Conservation (phyloP, 2,113 vertebrate genomes). For the Podarcis cretensis region DNA sequence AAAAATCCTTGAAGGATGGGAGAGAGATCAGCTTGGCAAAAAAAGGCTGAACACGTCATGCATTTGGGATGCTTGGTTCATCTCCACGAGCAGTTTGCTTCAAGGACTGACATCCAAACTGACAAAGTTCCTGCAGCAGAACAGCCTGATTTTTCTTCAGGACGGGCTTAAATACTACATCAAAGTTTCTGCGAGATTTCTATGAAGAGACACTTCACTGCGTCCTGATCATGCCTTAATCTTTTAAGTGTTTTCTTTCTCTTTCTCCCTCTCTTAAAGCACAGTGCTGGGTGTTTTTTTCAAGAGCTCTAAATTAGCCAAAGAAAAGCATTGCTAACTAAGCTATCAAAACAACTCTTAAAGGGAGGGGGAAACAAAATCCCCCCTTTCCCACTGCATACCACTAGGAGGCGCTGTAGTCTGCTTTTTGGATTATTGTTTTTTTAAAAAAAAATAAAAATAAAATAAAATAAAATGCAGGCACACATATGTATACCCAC, state of each 20-base stretch:
- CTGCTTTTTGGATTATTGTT: slow-evolving; percentile 72
- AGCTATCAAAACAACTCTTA: slow-evolving; percentile 9
- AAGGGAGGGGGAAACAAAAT: neutral
- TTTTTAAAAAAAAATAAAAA: slow-evolving; percentile 44
- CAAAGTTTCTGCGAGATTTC: slow-evolving; percentile 37
- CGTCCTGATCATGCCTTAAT: slow-evolving; percentile 38
- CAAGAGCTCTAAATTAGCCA: slow-evolving; percentile 44
- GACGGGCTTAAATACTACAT: neutral
- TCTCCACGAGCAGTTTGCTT: neutral
- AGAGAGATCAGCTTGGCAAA: accelerated
- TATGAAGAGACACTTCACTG: neutral
- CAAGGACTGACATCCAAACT: neutral
- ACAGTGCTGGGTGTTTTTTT: neutral
- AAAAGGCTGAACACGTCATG: neutral
- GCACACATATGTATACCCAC: neutral
- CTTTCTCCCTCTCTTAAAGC: slow-evolving; percentile 13
- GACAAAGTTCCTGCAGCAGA: neutral
- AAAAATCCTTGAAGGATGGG: accelerated
- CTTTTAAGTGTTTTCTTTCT: slow-evolving; percentile 11
- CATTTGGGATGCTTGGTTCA: neutral
- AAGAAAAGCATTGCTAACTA: slow-evolving; percentile 37
- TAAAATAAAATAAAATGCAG: neutral
- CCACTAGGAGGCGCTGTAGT: slow-evolving; percentile 84
- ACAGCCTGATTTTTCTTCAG: slow-evolving; percentile 1
- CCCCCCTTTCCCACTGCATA: neutral